Evolutionary conservation across 2,113 vertebrate species (phyloP), one percentile per base, ranked within the genome.

Genomic region (Centropus bengalensis): DNA sequence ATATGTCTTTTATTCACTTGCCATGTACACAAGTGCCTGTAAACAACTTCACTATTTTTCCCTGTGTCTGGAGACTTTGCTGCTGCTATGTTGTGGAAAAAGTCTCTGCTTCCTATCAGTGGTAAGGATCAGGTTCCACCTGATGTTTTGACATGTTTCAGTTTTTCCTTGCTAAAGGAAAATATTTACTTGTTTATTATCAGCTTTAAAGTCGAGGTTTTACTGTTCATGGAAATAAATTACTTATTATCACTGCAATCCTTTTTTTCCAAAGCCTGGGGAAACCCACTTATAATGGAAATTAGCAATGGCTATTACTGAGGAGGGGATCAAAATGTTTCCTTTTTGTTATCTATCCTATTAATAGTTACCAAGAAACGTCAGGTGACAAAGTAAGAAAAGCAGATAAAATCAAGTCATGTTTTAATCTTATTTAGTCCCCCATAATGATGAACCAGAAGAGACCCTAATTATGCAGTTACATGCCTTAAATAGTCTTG

Each of bases 221-320:
- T 91, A 54, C 40, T 83, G 22, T 81, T 95, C 88, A 91, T 40
- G 87, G 66, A 88, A 94, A 91, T 88, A 94, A 95, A 94, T 91
- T 64, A 89, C 49, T 92, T 82, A n/a, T 76, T 97, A 79, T 93
- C 87, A 87, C 58, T n/a, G 26, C 62, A 88, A 68, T 88, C 83
- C 23, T 86, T 91, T 96, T 96, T 90, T 95, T 94, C 91, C 86
- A 95, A 93, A 96, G 84, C 88, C 86, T 52, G 56, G 94, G 91
- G 78, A 93, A 95, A 96, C 88, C 73, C 59, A 58, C 91, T 92
- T 94, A 54, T 89, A 93, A 95, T 95, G 87, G 92, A 96, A 97
- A 95, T 96, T 80, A 93, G 77, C 55, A 89, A 49, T 40, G 47
- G 40, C 33, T 77, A 28, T 90, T 91, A 89, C 79, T 42, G 71